Percentiles rank a stretch among this genome's conserved stretches.
These are phyloP conservation scores for Harpegnathos saltator DNA, from an alignment of 1,140 invertebrate species.

Conservation along the genomic window DNA sequence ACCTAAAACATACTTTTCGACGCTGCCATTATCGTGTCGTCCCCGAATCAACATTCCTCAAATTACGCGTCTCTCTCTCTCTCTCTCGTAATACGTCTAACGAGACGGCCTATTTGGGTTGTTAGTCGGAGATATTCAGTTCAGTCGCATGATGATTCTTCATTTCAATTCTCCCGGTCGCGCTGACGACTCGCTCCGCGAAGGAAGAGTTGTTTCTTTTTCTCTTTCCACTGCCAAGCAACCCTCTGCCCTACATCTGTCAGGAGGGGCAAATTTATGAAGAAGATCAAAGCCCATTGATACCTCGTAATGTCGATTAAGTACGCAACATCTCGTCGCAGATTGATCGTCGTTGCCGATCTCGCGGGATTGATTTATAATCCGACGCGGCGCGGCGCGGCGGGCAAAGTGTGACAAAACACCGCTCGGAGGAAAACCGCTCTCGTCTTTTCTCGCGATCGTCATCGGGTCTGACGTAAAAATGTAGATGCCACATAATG, in stretches of 20 bases:
- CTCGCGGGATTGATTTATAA: not conserved
- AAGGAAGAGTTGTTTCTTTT: too few relatives aligned
- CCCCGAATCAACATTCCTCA: not conserved
- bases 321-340: too few relatives aligned
- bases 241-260: too few relatives aligned
- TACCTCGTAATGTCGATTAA: too few relatives aligned
- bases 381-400: not conserved
- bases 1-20: slow-evolving; percentile 14
- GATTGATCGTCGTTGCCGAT: slow-evolving; percentile 7
- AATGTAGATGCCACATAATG: slow-evolving; percentile 10
- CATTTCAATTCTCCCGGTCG: too few relatives aligned
- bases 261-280: too few relatives aligned
- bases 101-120: not conserved
- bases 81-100: not conserved
- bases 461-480: slow-evolving; percentile 14
- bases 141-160: too few relatives aligned
- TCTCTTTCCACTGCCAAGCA: too few relatives aligned
- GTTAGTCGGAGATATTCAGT: not conserved
- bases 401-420: not conserved
- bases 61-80: not conserved
- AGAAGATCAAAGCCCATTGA: too few relatives aligned
- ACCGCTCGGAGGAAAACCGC: not conserved
- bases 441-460: slow-evolving; percentile 11
- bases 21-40: not conserved
- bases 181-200: too few relatives aligned